Evolutionary conservation across 2,113 vertebrate species (phyloP).

Genomic region (Mirounga angustirostris): DNA sequence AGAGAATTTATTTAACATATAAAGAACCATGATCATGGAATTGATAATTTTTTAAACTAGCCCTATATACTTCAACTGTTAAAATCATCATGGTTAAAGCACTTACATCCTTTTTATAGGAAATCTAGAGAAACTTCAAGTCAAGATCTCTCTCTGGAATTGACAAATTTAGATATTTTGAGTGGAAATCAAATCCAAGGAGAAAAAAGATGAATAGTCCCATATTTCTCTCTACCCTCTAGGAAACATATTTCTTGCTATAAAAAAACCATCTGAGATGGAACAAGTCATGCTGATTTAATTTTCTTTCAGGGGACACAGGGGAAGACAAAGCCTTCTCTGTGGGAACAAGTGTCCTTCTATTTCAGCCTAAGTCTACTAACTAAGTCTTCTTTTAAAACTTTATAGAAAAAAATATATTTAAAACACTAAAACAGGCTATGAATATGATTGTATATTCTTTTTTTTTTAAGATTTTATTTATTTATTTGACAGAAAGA

Average conservation of each 20-base stretch:
- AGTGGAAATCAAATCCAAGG: conserved; percentile 28
- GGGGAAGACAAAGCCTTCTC: conserved; percentile 70
- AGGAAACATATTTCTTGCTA: conserved; percentile 67
- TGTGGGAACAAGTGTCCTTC: conserved; percentile 65
- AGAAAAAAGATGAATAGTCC: conserved; percentile 18
- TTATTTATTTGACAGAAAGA: too few relatives aligned
- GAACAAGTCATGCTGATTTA: conserved; percentile 75
- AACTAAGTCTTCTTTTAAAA: conserved; percentile 62
- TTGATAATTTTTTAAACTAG: conserved; percentile 29
- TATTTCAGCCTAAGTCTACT: conserved; percentile 69
- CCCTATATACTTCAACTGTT: background rate
- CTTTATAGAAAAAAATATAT: conserved; percentile 46
- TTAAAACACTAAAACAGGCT: conserved; percentile 45
- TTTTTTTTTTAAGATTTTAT: too few relatives aligned
- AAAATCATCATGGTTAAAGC: conserved; percentile 18
- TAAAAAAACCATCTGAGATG: conserved; percentile 40
- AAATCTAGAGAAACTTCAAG: conserved; percentile 41
- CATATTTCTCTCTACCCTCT: conserved; percentile 50
- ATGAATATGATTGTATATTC: conserved; percentile 2
- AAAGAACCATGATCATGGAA: background rate
- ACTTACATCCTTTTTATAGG: background rate
- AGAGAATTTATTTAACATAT: conserved; percentile 19
- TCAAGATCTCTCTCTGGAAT: conserved; percentile 34
- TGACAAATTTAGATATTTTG: conserved; percentile 60
- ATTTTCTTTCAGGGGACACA: conserved; percentile 70